phyloP scores from a whole-genome alignment of 2,113 vertebrate species.

The Trachemys scripta region DNA sequence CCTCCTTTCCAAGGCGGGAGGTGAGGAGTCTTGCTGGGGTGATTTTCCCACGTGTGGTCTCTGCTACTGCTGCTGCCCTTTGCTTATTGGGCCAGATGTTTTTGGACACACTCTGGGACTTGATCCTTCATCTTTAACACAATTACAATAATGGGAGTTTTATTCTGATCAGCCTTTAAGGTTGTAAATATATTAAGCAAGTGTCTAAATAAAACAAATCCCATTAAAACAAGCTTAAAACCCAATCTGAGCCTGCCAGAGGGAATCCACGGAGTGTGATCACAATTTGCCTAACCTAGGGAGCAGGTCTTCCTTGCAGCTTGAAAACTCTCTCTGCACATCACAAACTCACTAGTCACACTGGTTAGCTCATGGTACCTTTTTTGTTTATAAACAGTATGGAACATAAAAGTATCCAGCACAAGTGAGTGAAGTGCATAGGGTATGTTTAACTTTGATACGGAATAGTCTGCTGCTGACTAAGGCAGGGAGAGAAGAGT shows the following conservation, averaged over 20 bases:
- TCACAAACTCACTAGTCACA: not conserved
- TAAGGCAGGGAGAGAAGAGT: not conserved
- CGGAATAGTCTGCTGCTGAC: not conserved
- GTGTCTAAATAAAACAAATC: not conserved
- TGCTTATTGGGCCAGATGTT: not conserved
- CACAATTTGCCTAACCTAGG: not conserved
- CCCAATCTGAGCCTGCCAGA: not conserved
- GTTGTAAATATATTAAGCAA: not conserved
- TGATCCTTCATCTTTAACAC: not conserved
- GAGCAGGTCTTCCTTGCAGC: too few relatives aligned
- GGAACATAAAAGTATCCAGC: not conserved
- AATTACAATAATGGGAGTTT: not conserved
- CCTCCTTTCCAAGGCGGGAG: not conserved
- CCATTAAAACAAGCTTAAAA: not conserved
- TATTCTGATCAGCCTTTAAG: not conserved
- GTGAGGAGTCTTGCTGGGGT: not conserved
- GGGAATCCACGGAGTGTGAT: not conserved
- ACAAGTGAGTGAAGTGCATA: not conserved
- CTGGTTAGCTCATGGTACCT: not conserved
- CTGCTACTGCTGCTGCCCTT: not conserved
- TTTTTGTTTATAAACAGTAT: not conserved
- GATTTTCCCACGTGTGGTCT: not conserved
- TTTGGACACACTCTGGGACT: not conserved
- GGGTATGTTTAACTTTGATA: not conserved
- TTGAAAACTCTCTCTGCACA: not conserved